Base-by-base conservation (phyloP, 2,113 vertebrate genomes). In the Paradoxurus hermaphroditus region DNA sequence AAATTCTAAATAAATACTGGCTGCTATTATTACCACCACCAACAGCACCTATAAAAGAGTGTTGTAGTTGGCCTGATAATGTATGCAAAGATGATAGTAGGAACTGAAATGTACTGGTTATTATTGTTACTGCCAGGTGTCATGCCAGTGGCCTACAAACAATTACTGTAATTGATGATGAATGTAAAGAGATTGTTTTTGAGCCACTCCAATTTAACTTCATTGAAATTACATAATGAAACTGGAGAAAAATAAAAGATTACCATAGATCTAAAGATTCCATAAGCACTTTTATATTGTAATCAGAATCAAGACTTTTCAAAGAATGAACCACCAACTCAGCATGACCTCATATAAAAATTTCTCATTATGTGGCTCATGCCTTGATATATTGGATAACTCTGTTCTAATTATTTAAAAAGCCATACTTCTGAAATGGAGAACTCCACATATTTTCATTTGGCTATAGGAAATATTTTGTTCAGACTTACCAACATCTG, bases 101-200 rank as follows among this genome's bases (percentile, higher is more conserved):
- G 46, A 93, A 27, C 36, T 86, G 27, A 86, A 89, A 83, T 75
- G 5, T 84, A 41, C 70, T 86, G 46, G 36, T 86, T 93, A 49
- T 88, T 91, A 85, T 97, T 93, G 51, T 73, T 97, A 86, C 29
- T 7, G 87, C 70, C 70, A 59, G 14, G 21, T 83, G 29, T 88
- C 68, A 88, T 93, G 39, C 72, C 19, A 15, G 34, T 93, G 79
- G 23, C 39, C 63, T 93, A 27, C 16, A 93, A 77, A 91, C 27
- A 70, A 79, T 91, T 90, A 89, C 39, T 94, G 1, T 92, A 94
- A 96, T 86, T 94, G 36, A 86, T 73, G 8, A 49, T 81, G 23
- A 91, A 84, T 94, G 18, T 94, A 94, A 94, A 85, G 78, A 78
- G 72, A 75, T 44, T 18, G 73, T 92, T 88, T 94, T 94, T 90